phyloP scores from a whole-genome alignment of 2,113 vertebrate species.

The Pontoporia blainvillei region DNA sequence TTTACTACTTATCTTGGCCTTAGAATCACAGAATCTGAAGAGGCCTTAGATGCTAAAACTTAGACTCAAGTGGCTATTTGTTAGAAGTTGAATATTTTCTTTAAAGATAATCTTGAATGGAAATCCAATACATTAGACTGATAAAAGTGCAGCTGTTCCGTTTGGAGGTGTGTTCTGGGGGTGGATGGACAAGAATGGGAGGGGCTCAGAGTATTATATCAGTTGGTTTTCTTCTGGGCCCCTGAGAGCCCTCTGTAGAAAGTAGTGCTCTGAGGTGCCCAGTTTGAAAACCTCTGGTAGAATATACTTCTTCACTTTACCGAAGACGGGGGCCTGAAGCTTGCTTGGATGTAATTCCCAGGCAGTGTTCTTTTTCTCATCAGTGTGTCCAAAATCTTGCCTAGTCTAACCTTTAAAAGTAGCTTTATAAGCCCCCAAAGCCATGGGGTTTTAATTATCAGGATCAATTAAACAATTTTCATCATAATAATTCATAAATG shows the following conservation, averaged over 20 bases:
- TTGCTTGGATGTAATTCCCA: background rate
- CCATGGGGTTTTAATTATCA: background rate
- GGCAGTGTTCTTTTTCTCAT: background rate
- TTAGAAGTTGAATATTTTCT: conserved; percentile 17
- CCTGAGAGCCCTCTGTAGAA: background rate
- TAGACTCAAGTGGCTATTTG: background rate
- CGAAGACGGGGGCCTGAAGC: background rate
- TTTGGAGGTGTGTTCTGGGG: background rate
- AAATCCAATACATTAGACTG: background rate
- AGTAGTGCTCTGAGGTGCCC: background rate
- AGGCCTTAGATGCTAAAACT: background rate
- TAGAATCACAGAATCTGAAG: background rate
- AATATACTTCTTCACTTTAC: background rate
- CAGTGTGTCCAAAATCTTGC: background rate
- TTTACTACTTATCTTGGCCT: background rate
- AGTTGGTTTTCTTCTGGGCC: background rate
- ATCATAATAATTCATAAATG: background rate
- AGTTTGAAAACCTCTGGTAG: background rate
- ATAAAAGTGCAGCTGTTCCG: background rate
- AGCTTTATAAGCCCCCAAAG: background rate
- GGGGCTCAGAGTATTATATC: background rate
- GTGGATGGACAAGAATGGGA: background rate
- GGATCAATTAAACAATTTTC: background rate
- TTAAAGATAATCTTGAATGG: background rate
- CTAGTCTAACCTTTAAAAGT: background rate